Conservation (phyloP, 1,140 invertebrate species). For the Eumaeus atala region DNA sequence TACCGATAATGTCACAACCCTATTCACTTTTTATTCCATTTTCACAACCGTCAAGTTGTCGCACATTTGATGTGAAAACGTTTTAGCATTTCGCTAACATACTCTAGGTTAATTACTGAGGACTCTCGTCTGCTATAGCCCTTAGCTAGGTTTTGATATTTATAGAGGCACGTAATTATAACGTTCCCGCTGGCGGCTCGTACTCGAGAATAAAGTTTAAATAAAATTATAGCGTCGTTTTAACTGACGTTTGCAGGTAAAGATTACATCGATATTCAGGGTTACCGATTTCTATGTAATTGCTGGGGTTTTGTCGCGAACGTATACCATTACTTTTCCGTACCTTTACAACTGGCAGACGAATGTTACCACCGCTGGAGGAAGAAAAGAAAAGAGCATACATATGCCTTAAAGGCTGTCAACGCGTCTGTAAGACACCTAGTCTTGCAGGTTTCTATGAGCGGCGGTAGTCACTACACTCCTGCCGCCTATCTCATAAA, state of each 20-base stretch:
- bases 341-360: too few relatives aligned
- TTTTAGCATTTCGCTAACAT: neutral
- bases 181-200: neutral
- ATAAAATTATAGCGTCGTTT: neutral
- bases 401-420: too few relatives aligned
- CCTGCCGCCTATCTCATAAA: too few relatives aligned
- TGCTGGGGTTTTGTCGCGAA: too few relatives aligned
- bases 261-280: too few relatives aligned
- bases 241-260: neutral
- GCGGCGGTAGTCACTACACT: too few relatives aligned
- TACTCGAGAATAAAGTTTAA: constrained; percentile 1
- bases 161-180: constrained; percentile 2
- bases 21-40: neutral
- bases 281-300: too few relatives aligned
- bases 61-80: constrained; percentile 2
- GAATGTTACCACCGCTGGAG: too few relatives aligned
- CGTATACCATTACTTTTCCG: too few relatives aligned
- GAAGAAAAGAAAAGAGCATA: too few relatives aligned
- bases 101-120: constrained; percentile 5
- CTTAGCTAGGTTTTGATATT: constrained; percentile 3
- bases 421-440: too few relatives aligned
- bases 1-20: neutral
- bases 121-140: neutral
- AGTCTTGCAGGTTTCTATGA: too few relatives aligned
- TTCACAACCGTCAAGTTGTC: neutral